Base-by-base conservation (phyloP, 2,888 invertebrate genomes). In the Lamellibrachia columna region DNA sequence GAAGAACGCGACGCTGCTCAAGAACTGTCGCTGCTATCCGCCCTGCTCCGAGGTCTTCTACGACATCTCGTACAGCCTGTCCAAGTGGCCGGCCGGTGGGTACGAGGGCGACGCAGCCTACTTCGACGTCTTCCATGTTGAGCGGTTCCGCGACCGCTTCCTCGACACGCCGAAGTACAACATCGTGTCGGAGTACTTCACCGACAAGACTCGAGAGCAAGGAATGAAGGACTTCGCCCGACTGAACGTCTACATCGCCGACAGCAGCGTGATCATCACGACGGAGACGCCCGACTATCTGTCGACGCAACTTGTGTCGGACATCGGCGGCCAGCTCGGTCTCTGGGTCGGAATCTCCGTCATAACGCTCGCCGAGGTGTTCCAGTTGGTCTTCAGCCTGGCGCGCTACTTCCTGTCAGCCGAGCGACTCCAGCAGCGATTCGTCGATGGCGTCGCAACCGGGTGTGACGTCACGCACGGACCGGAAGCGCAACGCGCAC, bases 31-130 rank as follows among this genome's bases (percentile, higher is more conserved):
- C 28, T 94, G 94, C 91, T 93, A 92, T 90, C 94, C 94, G 22
- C 94, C 94, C 0, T 94, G 94, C 91, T 93, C 94, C n/a, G 94
- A 94, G 91, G 93, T 94, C n/a, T 53, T 90, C 28, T 94, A 94
- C 92, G 94, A 94, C 93, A 93, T 94, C 58, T 92, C 92, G 52
- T 94, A 94, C 90, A 93, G 93, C 91, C 93, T 94, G 9, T 93
- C 94, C 7, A 94, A 94, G 92, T 94, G 94, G 94, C 94, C 94
- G 90, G 94, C 94, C 11, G 75, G 93, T 28, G 94, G 94, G 4
- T 94, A 94, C 93, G 94, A 94, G 58, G 94, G 94, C 1, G 94
- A 94, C 93, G 94, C 94, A 1, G 94, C 94, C 58, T 94, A 93
- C 75, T 93, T 92, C 90, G 94, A 94, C 75, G 92, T 94, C n/a